phyloP scores from a whole-genome alignment of 2,113 vertebrate species.

The Hippopotamus amphibius region DNA sequence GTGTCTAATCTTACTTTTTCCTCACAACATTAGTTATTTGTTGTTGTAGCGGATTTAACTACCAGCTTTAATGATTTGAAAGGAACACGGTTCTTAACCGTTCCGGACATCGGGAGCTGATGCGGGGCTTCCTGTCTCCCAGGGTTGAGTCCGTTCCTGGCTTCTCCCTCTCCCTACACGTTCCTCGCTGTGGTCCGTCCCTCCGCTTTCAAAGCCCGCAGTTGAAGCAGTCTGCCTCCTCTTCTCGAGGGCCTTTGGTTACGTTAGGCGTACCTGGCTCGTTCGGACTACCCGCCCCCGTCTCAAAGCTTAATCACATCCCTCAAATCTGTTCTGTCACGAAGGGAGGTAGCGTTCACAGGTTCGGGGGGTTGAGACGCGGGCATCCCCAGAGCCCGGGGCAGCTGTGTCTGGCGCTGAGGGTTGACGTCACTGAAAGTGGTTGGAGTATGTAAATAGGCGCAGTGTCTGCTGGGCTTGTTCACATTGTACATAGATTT shows the following conservation, averaged over 20 bases:
- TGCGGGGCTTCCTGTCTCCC: too few species aligned
- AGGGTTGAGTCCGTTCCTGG: too few species aligned
- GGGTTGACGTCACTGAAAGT: not conserved
- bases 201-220: too few species aligned
- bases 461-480: not conserved
- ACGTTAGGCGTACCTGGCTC: not conserved
- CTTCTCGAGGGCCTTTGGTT: not conserved
- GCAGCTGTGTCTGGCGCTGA: not conserved
- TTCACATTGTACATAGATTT: not conserved
- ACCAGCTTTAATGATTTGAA: too few species aligned
- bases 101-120: too few species aligned
- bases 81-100: too few species aligned
- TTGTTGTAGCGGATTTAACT: too few species aligned
- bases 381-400: fast-evolving
- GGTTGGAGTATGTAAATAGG: not conserved
- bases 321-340: not conserved
- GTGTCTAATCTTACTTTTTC: too few species aligned
- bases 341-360: not conserved
- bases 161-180: too few species aligned
- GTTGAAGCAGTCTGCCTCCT: not conserved
- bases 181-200: too few species aligned
- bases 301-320: not conserved
- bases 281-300: not conserved
- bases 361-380: too few species aligned
- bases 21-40: too few species aligned